Evolutionary conservation across 2,797 vertebrate species (phyloP).

Genomic region (Semotilus atromaculatus): DNA sequence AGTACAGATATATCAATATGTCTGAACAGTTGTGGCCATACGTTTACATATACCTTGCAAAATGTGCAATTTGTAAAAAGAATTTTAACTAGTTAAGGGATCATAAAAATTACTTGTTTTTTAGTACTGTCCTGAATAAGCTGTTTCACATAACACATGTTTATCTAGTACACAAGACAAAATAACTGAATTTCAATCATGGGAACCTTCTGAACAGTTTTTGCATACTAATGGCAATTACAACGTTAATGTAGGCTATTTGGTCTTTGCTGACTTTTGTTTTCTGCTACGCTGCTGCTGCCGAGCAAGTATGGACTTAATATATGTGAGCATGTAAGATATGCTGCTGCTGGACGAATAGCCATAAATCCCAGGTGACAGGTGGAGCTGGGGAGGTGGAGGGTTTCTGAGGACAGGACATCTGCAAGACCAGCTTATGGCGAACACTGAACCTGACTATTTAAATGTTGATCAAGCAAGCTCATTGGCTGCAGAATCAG

Average conservation of each 20-base stretch:
- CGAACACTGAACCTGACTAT: too few species aligned
- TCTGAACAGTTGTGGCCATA: neutral
- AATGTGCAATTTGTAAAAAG: too few species aligned
- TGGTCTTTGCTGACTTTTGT: neutral
- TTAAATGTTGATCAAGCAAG: too few species aligned
- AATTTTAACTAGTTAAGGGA: neutral
- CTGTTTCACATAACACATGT: neutral
- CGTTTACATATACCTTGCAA: neutral
- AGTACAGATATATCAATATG: neutral
- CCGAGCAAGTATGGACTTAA: neutral
- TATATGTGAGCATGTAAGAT: neutral
- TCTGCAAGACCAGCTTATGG: too few species aligned
- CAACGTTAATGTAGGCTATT: neutral
- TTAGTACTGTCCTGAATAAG: neutral
- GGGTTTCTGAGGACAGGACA: too few species aligned
- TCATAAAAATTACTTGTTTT: neutral
- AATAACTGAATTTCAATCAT: neutral
- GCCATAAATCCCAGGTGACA: too few species aligned
- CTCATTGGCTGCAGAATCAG: too few species aligned
- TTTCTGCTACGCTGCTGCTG: neutral
- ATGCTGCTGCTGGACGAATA: neutral
- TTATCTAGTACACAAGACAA: neutral
- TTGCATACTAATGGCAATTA: neutral
- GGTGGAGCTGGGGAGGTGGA: too few species aligned
- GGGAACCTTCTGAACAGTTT: too few species aligned